These are phyloP conservation scores for Caenorhabditis auriculariae DNA, from an alignment of 2,888 invertebrate species.

Conservation along the genomic window DNA sequence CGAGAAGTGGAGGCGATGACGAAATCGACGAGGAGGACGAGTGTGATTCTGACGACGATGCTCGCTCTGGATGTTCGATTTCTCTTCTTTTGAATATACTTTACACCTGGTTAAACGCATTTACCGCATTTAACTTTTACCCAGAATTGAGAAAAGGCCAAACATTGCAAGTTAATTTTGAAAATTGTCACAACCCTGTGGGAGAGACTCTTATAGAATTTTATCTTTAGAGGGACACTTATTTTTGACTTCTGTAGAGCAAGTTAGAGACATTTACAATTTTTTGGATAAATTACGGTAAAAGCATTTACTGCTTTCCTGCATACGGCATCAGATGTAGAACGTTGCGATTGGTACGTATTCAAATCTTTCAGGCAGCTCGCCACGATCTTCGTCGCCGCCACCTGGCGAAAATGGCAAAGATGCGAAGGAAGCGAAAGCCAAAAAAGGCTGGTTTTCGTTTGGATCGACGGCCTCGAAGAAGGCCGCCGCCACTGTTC, in stretches of 20 bases:
- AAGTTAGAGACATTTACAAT: no score
- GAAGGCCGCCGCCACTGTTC: conserved; percentile 14
- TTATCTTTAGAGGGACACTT: no score
- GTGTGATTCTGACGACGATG: conserved; percentile 52
- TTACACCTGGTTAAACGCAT: not conserved
- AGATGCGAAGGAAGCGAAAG: conserved; percentile 23
- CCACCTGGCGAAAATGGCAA: conserved; percentile 23
- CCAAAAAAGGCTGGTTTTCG: conserved; percentile 42
- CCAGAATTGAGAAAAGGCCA: not conserved
- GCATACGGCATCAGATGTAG: no score
- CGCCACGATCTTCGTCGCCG: conserved; percentile 54
- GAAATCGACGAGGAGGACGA: conserved; percentile 51
- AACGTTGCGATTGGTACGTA: no score
- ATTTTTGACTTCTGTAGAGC: no score
- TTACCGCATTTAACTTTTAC: not conserved
- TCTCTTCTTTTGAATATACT: not conserved
- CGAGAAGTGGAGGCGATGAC: conserved; percentile 37
- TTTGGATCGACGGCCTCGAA: conserved; percentile 22
- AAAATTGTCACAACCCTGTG: no score
- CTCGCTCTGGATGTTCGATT: conserved; percentile 34
- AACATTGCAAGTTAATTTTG: not conserved
- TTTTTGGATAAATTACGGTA: no score
- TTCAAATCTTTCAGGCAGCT: conserved; percentile 37
- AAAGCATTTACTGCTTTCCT: no score
- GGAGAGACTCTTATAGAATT: no score